Evolutionary conservation across 2,888 invertebrate species (phyloP).

Genomic region (Hirudinaria manillensis): DNA sequence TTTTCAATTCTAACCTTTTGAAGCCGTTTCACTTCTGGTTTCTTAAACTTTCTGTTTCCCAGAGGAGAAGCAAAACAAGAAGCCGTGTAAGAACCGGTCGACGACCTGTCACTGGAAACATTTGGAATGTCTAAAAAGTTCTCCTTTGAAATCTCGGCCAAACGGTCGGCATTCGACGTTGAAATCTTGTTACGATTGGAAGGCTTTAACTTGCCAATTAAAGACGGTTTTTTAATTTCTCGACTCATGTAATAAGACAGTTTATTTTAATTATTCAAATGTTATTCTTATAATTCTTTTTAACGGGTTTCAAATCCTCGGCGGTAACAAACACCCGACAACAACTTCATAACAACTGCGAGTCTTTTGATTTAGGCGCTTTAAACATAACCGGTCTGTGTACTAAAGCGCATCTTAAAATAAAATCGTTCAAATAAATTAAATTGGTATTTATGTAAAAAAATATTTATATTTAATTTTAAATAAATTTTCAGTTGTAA

Average conservation of each 20-base stretch:
- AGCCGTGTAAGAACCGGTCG: slow-evolving; percentile 1
- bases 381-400: neutral
- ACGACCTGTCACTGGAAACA: neutral
- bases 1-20: slow-evolving; percentile 4
- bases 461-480: no score
- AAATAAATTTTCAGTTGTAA: no score
- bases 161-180: neutral
- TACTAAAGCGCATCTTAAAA: neutral
- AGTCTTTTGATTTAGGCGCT: slow-evolving; percentile 10
- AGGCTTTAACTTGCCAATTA: neutral
- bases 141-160: neutral
- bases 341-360: neutral
- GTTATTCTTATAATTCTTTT: neutral
- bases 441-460: no score
- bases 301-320: neutral
- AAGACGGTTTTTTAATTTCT: slow-evolving; percentile 2
- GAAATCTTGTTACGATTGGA: neutral
- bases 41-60: slow-evolving; percentile 1
- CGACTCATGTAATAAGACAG: neutral
- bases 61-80: slow-evolving; percentile 3
- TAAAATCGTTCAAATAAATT: no score
- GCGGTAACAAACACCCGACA: neutral
- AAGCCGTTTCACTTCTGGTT: neutral
- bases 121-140: neutral
- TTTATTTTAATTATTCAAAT: neutral